A percentile compares a stretch with the other conserved stretches of the same genome.
Conservation (phyloP, 1,140 invertebrate species). For the Aphidius ervi region DNA sequence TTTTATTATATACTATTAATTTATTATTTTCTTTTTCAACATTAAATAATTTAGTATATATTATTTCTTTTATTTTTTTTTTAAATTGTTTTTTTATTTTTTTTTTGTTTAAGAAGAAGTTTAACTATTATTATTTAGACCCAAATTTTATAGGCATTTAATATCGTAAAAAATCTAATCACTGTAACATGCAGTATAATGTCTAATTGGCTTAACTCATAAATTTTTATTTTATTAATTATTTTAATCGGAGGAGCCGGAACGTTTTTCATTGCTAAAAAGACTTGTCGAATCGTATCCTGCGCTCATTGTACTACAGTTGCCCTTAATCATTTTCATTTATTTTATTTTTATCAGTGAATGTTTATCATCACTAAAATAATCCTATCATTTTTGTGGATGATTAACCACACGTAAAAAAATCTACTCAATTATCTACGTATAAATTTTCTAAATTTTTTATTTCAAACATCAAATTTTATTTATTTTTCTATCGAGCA, state of each 20-base stretch:
- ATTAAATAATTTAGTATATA: neutral
- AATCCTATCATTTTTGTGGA: constrained; percentile 9
- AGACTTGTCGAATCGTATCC: constrained; percentile 27
- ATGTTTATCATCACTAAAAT: constrained; percentile 1
- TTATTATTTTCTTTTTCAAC: neutral
- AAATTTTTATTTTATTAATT: constrained; percentile 20
- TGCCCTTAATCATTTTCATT: constrained; percentile 17
- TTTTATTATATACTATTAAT: neutral
- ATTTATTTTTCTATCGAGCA: constrained; percentile 8
- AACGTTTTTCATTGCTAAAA: constrained; percentile 24
- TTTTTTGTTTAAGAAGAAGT: neutral
- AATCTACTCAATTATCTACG: constrained; percentile 12
- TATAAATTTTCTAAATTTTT: constrained; percentile 10
- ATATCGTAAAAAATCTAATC: constrained; percentile 25
- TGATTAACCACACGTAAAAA: constrained; percentile 11
- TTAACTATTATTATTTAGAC: constrained; percentile 8
- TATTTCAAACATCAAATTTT: neutral
- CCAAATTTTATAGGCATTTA: constrained; percentile 19
- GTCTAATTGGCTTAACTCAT: constrained; percentile 25
- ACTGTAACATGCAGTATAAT: constrained; percentile 24
- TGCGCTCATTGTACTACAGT: constrained; percentile 35
- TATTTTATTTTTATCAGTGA: constrained; percentile 2
- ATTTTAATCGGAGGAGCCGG: constrained; percentile 24
- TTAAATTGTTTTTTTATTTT: neutral
- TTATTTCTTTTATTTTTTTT: constrained; percentile 2